Percentiles rank a stretch among this genome's conserved stretches.
These are phyloP conservation scores for Dendrophyllia cribrosa DNA, from an alignment of 64 coral and sea anemone genomes.

Conservation along the genomic window DNA sequence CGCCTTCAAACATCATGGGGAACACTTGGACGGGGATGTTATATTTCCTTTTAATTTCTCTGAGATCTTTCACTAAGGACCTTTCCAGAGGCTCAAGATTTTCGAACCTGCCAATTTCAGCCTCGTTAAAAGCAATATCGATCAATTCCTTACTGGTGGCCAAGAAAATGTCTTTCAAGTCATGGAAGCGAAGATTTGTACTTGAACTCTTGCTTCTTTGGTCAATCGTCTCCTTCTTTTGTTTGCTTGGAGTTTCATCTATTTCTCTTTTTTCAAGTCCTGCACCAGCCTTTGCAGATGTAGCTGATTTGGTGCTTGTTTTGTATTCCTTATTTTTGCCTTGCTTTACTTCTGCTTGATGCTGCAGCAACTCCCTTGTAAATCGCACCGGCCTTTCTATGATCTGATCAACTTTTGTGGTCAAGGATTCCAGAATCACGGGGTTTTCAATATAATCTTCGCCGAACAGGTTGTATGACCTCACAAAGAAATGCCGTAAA, in stretches of 20 bases:
- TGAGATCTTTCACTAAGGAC: slow-evolving; percentile 3
- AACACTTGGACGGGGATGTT: neutral
- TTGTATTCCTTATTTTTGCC: too few species aligned
- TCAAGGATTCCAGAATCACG: slow-evolving; percentile 4
- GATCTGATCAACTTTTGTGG: slow-evolving; percentile 44
- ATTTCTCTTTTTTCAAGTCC: neutral
- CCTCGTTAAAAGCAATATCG: neutral
- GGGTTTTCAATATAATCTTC: slow-evolving; percentile 48
- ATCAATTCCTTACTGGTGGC: slow-evolving; percentile 5
- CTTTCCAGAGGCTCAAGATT: neutral
- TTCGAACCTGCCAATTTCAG: neutral
- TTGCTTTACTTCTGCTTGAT: too few species aligned
- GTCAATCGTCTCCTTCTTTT: neutral
- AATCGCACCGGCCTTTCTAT: slow-evolving; percentile 50
- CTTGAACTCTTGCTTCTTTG: neutral
- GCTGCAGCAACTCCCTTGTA: slow-evolving; percentile 15
- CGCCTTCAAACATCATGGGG: neutral
- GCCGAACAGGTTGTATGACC: slow-evolving; percentile 47
- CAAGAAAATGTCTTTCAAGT: neutral
- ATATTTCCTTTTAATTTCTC: slow-evolving; percentile 11
- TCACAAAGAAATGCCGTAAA: slow-evolving; percentile 67
- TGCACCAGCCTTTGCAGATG: too few species aligned
- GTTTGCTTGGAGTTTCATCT: neutral
- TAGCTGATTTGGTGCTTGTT: too few species aligned
- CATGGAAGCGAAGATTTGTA: too few species aligned